phyloP scores from a whole-genome alignment of 2,888 invertebrate species.

The Leucania comma region DNA sequence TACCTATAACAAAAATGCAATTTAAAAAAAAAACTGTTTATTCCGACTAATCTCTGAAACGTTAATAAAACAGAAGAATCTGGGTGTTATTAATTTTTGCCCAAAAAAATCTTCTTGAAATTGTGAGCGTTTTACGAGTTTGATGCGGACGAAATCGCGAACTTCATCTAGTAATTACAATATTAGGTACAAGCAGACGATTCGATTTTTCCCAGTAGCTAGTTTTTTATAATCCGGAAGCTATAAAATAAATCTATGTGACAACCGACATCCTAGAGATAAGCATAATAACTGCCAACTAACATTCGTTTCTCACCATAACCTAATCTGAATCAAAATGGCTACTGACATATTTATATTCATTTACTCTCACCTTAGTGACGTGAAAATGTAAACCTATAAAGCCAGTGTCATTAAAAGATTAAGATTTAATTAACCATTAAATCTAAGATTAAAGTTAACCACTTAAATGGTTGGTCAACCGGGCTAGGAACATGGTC shows the following conservation, averaged over 20 bases:
- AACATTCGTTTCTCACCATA: conserved; percentile 9
- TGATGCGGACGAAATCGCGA: no score
- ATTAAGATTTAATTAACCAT: conserved; percentile 23
- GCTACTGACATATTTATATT: no score
- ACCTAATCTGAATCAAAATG: conserved; percentile 7
- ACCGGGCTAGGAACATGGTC: conserved; percentile 33
- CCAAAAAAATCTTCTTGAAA: no score
- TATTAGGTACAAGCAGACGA: not conserved
- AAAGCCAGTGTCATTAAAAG: conserved; percentile 11
- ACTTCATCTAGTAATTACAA: not conserved
- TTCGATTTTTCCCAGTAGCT: not conserved
- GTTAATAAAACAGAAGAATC: no score
- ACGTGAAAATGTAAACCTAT: conserved; percentile 21
- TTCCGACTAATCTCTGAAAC: no score
- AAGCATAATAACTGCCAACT: not conserved
- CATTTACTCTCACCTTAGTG: not conserved
- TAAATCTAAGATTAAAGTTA: conserved; percentile 30
- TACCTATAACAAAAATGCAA: no score
- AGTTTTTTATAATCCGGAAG: not conserved
- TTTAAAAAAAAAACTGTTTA: no score
- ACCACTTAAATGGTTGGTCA: conserved; percentile 39
- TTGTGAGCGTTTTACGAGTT: no score
- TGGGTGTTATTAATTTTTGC: no score
- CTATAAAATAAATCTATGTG: not conserved
- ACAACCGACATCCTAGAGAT: not conserved